Percentiles rank a stretch among this genome's conserved stretches.
Conservation (phyloP, 2,797 vertebrate species). For the Rhabdophis nuchalis region DNA sequence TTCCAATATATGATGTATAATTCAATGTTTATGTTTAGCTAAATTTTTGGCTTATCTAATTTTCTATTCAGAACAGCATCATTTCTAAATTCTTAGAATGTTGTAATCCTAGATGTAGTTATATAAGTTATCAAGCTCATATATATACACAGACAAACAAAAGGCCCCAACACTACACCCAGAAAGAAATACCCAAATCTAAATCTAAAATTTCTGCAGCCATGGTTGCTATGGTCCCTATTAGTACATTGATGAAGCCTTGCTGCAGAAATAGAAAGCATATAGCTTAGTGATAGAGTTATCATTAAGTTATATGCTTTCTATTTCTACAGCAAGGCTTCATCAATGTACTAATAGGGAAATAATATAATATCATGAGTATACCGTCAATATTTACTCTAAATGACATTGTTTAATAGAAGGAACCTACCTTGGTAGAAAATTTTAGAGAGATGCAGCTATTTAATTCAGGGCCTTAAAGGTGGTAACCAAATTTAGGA, state of each 20-base stretch:
- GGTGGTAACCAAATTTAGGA: neutral
- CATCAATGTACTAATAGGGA: neutral
- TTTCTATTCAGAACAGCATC: neutral
- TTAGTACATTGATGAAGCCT: no score
- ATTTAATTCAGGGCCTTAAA: neutral
- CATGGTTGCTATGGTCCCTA: no score
- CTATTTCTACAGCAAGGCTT: neutral
- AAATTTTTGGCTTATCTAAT: neutral
- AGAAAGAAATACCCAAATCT: neutral
- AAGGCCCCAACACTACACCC: neutral
- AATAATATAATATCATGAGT: neutral
- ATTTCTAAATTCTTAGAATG: neutral
- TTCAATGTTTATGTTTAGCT: neutral
- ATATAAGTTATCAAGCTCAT: neutral
- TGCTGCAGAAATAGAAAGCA: no score
- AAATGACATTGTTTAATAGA: neutral
- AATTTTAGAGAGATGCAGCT: neutral
- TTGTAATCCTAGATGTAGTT: neutral
- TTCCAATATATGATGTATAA: neutral
- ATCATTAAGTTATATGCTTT: neutral
- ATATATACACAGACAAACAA: neutral
- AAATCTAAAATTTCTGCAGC: neutral
- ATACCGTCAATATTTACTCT: neutral
- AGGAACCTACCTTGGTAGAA: neutral
- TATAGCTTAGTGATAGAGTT: no score